A percentile compares a stretch with the other conserved stretches of the same genome.
Conservation (phyloP, 2,888 invertebrate species). For the Branchipolynoe longqiensis region DNA sequence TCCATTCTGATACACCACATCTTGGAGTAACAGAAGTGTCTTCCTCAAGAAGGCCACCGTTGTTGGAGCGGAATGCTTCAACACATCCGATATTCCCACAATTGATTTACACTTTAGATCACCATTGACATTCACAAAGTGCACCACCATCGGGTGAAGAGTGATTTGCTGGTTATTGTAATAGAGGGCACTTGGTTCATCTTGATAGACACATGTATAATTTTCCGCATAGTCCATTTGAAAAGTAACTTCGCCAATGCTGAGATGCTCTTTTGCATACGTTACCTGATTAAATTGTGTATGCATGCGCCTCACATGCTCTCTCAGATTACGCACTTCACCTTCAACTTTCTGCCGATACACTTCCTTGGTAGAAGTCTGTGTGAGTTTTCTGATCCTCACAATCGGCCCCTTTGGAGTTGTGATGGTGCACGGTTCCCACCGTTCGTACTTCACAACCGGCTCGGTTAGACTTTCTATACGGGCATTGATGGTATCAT, state of each 20-base stretch:
- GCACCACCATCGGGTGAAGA: slow-evolving; percentile 67
- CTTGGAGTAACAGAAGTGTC: neutral
- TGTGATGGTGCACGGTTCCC: neutral
- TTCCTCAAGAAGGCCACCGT: slow-evolving; percentile 13
- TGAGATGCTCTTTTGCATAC: neutral
- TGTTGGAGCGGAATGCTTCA: neutral
- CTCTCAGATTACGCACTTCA: neutral
- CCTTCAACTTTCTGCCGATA: neutral
- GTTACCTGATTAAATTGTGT: neutral
- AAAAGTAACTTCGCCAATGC: neutral
- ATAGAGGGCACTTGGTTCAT: slow-evolving; percentile 64
- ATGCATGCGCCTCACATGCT: neutral
- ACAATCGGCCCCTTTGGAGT: neutral
- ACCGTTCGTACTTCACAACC: neutral
- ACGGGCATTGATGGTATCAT: neutral
- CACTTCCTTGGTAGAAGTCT: neutral
- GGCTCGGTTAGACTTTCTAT: neutral
- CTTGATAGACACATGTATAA: slow-evolving; percentile 62
- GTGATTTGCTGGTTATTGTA: slow-evolving; percentile 64
- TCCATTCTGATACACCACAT: neutral
- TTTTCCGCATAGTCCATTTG: slow-evolving; percentile 85
- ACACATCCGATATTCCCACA: neutral
- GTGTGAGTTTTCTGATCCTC: neutral
- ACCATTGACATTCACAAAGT: slow-evolving; percentile 41
- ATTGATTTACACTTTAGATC: neutral